phyloP scores from a whole-genome alignment of 2,888 invertebrate genomes.

The Philonicus albiceps region DNA sequence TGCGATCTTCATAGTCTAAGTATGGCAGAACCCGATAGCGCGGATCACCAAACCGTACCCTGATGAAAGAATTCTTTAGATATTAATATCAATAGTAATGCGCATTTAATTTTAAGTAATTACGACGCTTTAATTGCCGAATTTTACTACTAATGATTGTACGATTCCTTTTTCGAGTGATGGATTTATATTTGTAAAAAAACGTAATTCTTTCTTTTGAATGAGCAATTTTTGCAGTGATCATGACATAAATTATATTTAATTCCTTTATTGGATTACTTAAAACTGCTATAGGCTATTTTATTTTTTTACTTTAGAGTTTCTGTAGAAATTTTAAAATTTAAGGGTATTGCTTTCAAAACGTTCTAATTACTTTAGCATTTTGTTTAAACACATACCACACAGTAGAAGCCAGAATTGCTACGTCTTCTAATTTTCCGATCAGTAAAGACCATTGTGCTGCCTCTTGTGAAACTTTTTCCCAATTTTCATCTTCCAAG shows the following conservation, averaged over 20 bases:
- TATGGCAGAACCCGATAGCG: conserved; percentile 61
- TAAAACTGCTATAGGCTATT: too few relatives aligned
- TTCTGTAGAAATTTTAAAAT: not conserved
- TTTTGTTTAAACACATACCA: conserved; percentile 68
- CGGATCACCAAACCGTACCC: conserved; percentile 52
- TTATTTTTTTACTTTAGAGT: too few relatives aligned
- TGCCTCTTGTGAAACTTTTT: conserved; percentile 82
- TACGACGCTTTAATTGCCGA: not conserved
- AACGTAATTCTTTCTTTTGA: too few relatives aligned
- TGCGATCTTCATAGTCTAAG: conserved; percentile 63
- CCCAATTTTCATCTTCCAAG: conserved; percentile 74
- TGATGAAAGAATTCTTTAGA: conserved; percentile 46
- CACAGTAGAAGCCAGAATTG: conserved; percentile 72
- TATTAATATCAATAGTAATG: not conserved
- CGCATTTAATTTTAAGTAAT: not conserved
- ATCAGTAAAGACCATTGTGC: conserved; percentile 87
- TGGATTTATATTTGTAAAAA: too few relatives aligned
- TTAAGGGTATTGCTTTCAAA: not conserved
- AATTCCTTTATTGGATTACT: too few relatives aligned
- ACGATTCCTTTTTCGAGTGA: too few relatives aligned
- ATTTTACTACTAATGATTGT: too few relatives aligned
- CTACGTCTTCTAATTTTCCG: conserved; percentile 88
- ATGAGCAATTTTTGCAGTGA: too few relatives aligned
- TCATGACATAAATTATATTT: too few relatives aligned
- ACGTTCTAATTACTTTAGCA: not conserved